Evolutionary conservation across 2,113 vertebrate genomes (phyloP).

Genomic region (Thamnophis sirtalis): DNA sequence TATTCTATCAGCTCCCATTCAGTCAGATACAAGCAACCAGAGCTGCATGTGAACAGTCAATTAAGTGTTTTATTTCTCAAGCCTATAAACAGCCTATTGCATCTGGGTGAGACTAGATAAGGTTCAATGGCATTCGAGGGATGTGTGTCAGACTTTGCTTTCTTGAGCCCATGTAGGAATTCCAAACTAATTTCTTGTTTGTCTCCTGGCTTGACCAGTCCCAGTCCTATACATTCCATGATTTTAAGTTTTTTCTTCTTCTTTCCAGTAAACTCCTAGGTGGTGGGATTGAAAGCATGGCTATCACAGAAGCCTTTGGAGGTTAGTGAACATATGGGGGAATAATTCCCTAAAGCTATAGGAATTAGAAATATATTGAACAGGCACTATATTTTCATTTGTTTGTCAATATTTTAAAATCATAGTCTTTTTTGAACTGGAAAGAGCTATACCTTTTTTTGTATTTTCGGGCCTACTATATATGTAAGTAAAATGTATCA

Average conservation of each 20-base stretch:
- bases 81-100: neutral
- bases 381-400: neutral
- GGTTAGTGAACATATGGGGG: slow-evolving; percentile 67
- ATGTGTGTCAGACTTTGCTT: no score
- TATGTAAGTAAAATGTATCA: neutral
- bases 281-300: slow-evolving; percentile 97
- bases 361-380: neutral
- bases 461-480: neutral
- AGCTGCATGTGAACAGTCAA: neutral
- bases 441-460: neutral
- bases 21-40: neutral
- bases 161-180: neutral
- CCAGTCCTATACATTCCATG: neutral
- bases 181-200: neutral
- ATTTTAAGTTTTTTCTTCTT: slow-evolving; percentile 41
- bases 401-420: neutral
- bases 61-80: neutral
- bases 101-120: neutral
- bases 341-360: neutral
- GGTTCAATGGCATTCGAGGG: no score
- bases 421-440: neutral
- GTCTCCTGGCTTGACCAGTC: neutral
- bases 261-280: slow-evolving; percentile 89
- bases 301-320: slow-evolving; percentile 97
- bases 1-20: neutral